phyloP scores from a whole-genome alignment of 2,113 vertebrate species.

The Toxotes jaculatrix region DNA sequence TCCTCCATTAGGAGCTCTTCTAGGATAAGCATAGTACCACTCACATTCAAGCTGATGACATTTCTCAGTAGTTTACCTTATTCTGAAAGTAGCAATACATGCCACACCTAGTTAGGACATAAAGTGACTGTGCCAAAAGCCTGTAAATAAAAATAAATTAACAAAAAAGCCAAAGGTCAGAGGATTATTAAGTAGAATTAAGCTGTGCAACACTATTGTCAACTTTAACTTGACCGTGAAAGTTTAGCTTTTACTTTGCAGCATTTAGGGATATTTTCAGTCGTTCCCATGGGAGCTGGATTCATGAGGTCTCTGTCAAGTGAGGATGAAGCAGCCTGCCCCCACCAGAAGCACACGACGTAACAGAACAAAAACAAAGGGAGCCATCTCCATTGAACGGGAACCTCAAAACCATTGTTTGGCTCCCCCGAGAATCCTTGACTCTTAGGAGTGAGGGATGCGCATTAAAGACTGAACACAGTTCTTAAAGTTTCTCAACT shows the following conservation, averaged over 20 bases:
- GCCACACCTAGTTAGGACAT: too few relatives aligned
- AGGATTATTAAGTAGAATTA: not conserved
- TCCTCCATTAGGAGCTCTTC: not conserved
- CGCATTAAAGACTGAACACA: constrained; percentile 36
- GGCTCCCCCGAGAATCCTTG: constrained; percentile 32
- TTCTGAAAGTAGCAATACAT: too few relatives aligned
- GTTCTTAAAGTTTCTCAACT: constrained; percentile 51
- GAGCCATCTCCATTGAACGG: constrained; percentile 10
- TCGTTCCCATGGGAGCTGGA: constrained; percentile 19
- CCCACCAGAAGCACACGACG: not conserved
- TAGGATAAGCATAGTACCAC: too few relatives aligned
- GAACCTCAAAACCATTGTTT: constrained; percentile 45
- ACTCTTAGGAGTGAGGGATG: constrained; percentile 24
- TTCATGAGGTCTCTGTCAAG: constrained; percentile 25
- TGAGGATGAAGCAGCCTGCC: constrained; percentile 31
- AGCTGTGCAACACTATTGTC: not conserved
- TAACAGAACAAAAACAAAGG: constrained; percentile 38
- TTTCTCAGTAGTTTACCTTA: not conserved
- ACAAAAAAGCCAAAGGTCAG: not conserved
- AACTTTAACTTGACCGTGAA: constrained; percentile 5
- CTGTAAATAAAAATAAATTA: not conserved
- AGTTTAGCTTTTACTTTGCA: constrained; percentile 28
- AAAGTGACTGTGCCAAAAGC: too few relatives aligned
- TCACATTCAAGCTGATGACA: not conserved
- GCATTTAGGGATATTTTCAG: constrained; percentile 24